A percentile compares a stretch with the other conserved stretches of the same genome.
These are phyloP conservation scores for Olivierus martensii DNA, from an alignment of 1,140 invertebrate genomes.

Conservation along the genomic window DNA sequence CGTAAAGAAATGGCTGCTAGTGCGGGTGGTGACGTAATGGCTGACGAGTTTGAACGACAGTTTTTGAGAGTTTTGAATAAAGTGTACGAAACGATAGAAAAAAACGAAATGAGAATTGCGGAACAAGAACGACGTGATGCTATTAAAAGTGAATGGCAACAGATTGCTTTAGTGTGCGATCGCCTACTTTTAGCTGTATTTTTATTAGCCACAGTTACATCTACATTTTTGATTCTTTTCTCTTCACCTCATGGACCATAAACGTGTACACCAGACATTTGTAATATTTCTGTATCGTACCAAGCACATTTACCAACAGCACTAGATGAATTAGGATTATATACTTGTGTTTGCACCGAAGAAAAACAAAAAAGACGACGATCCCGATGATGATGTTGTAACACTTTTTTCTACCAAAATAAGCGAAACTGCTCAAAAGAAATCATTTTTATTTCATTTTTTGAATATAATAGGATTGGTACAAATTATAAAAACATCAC, in stretches of 20 bases:
- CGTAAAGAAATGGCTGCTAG: slow-evolving; percentile 6
- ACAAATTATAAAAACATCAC: too few relatives aligned
- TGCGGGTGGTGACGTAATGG: slow-evolving; percentile 1
- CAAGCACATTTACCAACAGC: too few relatives aligned
- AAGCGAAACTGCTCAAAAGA: too few relatives aligned
- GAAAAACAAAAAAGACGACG: too few relatives aligned
- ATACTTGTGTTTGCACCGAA: too few relatives aligned
- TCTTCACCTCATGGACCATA: slow-evolving; percentile 28
- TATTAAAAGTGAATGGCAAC: slow-evolving; percentile 39
- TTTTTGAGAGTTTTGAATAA: slow-evolving; percentile 27
- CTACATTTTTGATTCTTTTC: slow-evolving; percentile 31
- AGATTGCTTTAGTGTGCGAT: slow-evolving; percentile 40
- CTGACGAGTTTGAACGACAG: slow-evolving; percentile 13
- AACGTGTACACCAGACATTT: too few relatives aligned
- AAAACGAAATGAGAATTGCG: slow-evolving; percentile 37
- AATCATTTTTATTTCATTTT: too few relatives aligned
- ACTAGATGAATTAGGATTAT: too few relatives aligned
- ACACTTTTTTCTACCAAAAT: too few relatives aligned
- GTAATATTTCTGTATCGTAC: too few relatives aligned
- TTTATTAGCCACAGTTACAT: slow-evolving; percentile 32
- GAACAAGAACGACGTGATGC: slow-evolving; percentile 41
- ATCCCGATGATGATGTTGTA: too few relatives aligned
- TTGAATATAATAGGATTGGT: too few relatives aligned
- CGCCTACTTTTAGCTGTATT: slow-evolving; percentile 44
- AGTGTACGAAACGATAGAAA: slow-evolving; percentile 26